Base-by-base conservation (phyloP, 2,888 invertebrate genomes). In the Rhamnusium bicolor region DNA sequence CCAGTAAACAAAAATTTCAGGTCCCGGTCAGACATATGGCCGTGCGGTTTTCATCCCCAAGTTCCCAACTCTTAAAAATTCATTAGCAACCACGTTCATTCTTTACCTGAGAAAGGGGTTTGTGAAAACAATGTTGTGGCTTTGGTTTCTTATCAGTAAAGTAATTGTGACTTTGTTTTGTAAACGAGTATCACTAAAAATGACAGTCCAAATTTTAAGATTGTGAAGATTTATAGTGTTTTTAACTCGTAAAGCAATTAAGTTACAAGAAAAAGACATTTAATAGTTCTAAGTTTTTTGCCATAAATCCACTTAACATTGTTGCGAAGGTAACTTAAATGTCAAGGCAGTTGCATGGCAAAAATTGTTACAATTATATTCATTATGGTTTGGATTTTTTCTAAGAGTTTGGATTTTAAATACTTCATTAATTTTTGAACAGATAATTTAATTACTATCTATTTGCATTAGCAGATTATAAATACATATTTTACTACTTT, bases 81-180 rank as follows among this genome's bases (percentile, higher is more conserved):
- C 24, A 6, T 40, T 2, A n/a, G 3, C 1, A 14, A 40, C n/a
- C 40, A 40, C 40, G 40, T 10, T 8, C 4, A 4, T 40, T 4
- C 12, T 32, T 40, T 40, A 40, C 40, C 40, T 40, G 40, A 40
- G n/a, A 40, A 14, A 40, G 4, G 40, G 40, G 10, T 40, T 40
- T n/a, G 24, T 24, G n/a, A 40, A 40, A 40, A 40, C n/a, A 40
- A 40, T n/a, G n/a, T n/a, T 40, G 40, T n/a, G 40, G 10, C 12
- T 10, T 40, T n/a, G 4, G 6, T 2, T 18, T 51, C 51, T 51
- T 51, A 51, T 51, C 51, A 18, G 51, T 2, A 51, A 51, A 51
- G 51, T 51, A 51, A 51, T 51, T 51, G 51, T 6, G 51, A 19
- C 51, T 51, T 51, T 51, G 51, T 51, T 7, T 8, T 51, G 51